These are phyloP conservation scores for Caerostris darwini DNA, from an alignment of 1,140 invertebrate species.

Conservation along the genomic window DNA sequence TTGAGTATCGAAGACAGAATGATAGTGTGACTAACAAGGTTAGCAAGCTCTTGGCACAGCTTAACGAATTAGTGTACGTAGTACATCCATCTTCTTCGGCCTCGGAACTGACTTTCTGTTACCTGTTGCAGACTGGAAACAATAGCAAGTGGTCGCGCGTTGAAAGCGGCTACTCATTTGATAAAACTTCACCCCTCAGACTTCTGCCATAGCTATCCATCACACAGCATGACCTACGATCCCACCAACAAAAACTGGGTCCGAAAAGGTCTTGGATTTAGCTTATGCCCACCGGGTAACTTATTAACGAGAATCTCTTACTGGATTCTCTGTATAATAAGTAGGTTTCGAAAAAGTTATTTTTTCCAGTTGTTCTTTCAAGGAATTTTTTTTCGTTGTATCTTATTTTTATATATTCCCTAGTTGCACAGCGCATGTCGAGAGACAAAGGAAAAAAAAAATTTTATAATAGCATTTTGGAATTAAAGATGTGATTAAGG, in stretches of 20 bases:
- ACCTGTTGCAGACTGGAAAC: constrained; percentile 26
- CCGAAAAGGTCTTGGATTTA: constrained; percentile 19
- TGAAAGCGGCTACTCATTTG: constrained; percentile 26
- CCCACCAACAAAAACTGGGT: constrained; percentile 28
- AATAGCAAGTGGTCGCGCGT: constrained; percentile 26
- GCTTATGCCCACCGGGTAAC: constrained; percentile 29
- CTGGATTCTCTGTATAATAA: neutral
- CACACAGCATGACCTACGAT: constrained; percentile 17
- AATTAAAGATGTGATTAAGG: too few relatives aligned
- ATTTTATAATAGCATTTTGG: too few relatives aligned
- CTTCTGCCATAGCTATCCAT: neutral
- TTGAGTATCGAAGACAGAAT: neutral
- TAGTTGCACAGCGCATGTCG: too few relatives aligned
- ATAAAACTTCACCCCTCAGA: constrained; percentile 24
- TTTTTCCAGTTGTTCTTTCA: neutral
- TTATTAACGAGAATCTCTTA: neutral
- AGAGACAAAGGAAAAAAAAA: too few relatives aligned
- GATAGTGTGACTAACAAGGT: constrained; percentile 32
- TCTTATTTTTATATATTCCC: neutral
- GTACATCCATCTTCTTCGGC: constrained; percentile 7
- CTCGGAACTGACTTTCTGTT: constrained; percentile 7
- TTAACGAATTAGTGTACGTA: constrained; percentile 32
- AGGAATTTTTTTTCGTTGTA: neutral
- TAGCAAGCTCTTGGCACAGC: constrained; percentile 30
- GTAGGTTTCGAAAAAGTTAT: neutral